phyloP scores from a whole-genome alignment of 2,797 vertebrate genomes.

The Lateolabrax maculatus region DNA sequence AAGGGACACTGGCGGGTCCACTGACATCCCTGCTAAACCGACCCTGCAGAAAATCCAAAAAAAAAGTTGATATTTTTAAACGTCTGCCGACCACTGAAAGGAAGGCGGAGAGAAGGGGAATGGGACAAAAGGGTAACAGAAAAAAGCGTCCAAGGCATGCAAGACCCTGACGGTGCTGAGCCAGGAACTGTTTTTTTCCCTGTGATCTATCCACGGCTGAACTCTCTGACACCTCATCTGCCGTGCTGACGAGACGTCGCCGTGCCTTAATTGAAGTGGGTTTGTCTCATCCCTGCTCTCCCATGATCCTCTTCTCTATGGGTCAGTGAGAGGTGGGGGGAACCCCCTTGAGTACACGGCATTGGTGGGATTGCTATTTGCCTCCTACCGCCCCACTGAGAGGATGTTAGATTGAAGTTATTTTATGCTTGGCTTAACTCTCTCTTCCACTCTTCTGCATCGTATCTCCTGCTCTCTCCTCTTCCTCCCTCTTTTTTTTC shows the following conservation, averaged over 20 bases:
- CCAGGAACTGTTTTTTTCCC: conserved; percentile 71
- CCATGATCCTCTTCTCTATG: conserved; percentile 85
- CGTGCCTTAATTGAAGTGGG: conserved; percentile 87
- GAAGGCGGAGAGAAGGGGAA: conserved; percentile 28
- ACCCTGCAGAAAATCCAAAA: conserved; percentile 36
- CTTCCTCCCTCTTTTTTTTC: conserved; percentile 69
- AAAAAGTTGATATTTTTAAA: conserved; percentile 62
- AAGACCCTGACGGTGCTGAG: conserved; percentile 77
- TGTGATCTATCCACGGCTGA: conserved; percentile 80
- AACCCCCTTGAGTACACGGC: conserved; percentile 78
- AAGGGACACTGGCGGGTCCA: conserved; percentile 35
- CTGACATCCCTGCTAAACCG: conserved; percentile 35
- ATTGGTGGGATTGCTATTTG: conserved; percentile 85
- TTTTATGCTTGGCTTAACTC: conserved; percentile 87
- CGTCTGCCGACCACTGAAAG: conserved; percentile 42
- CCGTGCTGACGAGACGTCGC: conserved; percentile 82
- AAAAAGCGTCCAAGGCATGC: conserved; percentile 56
- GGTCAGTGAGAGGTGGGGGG: conserved; percentile 84
- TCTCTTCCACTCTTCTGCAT: conserved; percentile 87
- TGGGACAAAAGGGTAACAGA: conserved; percentile 44
- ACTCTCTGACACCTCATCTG: conserved; percentile 88
- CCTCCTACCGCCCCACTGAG: conserved; percentile 81
- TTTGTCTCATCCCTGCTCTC: conserved; percentile 86
- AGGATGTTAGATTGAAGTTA: conserved; percentile 87
- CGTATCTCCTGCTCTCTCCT: conserved; percentile 80